A percentile compares a stretch with the other conserved stretches of the same genome.
Evolutionary conservation across 2,113 vertebrate genomes (phyloP).

Genomic region (Lucifuga dentata): DNA sequence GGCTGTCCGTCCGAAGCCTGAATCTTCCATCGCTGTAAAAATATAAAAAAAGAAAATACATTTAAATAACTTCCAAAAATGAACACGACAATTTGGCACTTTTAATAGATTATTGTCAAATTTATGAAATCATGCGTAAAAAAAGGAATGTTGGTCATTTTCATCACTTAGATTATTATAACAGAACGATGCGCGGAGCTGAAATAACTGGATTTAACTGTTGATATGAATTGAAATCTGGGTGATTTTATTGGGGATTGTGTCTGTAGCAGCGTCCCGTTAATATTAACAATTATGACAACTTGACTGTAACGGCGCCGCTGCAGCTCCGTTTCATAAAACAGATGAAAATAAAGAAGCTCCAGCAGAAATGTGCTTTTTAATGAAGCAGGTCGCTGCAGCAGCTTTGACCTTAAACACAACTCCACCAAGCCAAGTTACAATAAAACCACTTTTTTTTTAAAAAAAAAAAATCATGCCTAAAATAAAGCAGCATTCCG

Average conservation of each 20-base stretch:
- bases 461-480: neutral
- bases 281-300: no score
- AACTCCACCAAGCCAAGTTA: no score
- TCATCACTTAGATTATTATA: conserved; percentile 5
- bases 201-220: neutral
- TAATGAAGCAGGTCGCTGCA: conserved; percentile 4
- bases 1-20: conserved; percentile 5
- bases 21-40: conserved; percentile 1
- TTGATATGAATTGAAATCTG: no score
- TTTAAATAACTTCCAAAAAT: neutral
- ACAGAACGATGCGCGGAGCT: neutral
- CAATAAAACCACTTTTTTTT: conserved; percentile 7
- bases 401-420: conserved; percentile 30
- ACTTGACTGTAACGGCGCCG: no score
- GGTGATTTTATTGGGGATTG: no score
- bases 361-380: no score
- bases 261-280: no score
- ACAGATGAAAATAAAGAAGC: no score
- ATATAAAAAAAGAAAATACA: neutral
- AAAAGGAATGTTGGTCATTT: conserved; percentile 1
- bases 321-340: no score
- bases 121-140: conserved; percentile 6
- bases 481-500: neutral
- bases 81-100: neutral
- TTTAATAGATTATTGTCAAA: conserved; percentile 7